Evolutionary conservation across 1,140 invertebrate genomes (phyloP).

Genomic region (Zaprionus africanus): DNA sequence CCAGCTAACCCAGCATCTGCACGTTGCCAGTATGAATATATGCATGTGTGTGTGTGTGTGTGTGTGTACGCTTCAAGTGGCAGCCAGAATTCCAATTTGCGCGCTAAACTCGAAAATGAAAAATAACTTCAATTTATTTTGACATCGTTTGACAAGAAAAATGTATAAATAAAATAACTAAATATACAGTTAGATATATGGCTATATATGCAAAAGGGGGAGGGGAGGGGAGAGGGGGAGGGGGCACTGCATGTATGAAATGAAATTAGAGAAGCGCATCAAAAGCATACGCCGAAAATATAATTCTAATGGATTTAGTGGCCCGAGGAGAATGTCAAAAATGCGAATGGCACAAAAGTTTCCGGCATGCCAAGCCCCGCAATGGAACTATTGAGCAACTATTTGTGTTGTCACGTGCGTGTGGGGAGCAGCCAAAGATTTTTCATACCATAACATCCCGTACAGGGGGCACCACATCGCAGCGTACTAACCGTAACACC

Average conservation of each 20-base stretch:
- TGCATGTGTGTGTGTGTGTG: constrained; percentile 32
- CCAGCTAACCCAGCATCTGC: constrained; percentile 53
- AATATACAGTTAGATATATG: constrained; percentile 13
- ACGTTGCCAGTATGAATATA: constrained; percentile 59
- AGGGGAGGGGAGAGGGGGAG: background rate
- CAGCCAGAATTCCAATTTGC: constrained; percentile 50
- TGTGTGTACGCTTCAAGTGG: constrained; percentile 1
- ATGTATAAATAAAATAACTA: constrained; percentile 62
- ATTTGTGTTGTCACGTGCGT: constrained; percentile 78
- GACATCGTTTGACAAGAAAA: constrained; percentile 55
- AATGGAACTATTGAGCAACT: constrained; percentile 64
- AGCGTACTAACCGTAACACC: constrained; percentile 20
- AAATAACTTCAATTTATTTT: constrained; percentile 81
- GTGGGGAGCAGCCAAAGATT: constrained; percentile 63
- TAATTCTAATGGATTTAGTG: constrained; percentile 82
- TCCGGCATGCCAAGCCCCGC: constrained; percentile 16
- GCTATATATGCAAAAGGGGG: background rate
- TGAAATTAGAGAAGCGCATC: constrained; percentile 75
- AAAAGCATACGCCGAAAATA: constrained; percentile 74
- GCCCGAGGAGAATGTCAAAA: constrained; percentile 73
- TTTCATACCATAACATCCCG: constrained; percentile 35
- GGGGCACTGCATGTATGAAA: constrained; percentile 42
- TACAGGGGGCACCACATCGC: background rate
- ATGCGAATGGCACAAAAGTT: constrained; percentile 58
- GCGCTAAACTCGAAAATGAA: constrained; percentile 45